Evolutionary conservation across 2,888 invertebrate species (phyloP), one percentile per base, ranked within the genome.

Genomic region (Tenodera sinensis): DNA sequence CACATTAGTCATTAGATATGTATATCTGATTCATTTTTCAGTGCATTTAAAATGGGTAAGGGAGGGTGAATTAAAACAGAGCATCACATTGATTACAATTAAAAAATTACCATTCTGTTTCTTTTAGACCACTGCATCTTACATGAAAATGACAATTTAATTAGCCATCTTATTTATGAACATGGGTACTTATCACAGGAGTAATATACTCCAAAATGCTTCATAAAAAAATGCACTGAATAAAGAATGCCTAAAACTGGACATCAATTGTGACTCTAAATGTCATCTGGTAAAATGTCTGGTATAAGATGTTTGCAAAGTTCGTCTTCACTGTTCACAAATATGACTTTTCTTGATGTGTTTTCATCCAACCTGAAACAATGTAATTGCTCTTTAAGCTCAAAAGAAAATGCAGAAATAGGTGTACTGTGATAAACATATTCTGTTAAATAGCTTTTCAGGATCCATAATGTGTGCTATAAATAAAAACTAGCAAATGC

Each of bases 261-360:
- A 71, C 20, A 25, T 71, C 1, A 14, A 25, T 20, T 71, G 7
- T 25, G 28, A 81, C 83, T 47, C 89, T 90, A 91, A 83, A 91
- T 90, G 86, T 89, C 88, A 83, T 91, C 91, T 82, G 97, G 97
- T 91, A 97, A 93, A 92, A 97, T 96, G 92, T 97, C 97, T 28
- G 97, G 97, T 94, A 97, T 96, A 91, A 97, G 93, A 93, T 96
- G 96, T 92, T 95, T 95, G 93, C 96, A 96, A 83, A 97, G 94
- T 90, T 96, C 96, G 92, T 95, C 94, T 92, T 97, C 97, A 27
- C 95, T 95, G 92, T 93, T 94, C 4, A 96, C 96, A 93, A 97
- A 97, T 89, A 95, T 94, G 14, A 97, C 97, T 94, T 97, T 97
- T 90, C 96, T 95, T 42, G 96, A 95, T 47, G 97, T 97, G 91